These are phyloP conservation scores for Drosophila tanythrix DNA, from an alignment of 2,888 invertebrate species.

Conservation along the genomic window DNA sequence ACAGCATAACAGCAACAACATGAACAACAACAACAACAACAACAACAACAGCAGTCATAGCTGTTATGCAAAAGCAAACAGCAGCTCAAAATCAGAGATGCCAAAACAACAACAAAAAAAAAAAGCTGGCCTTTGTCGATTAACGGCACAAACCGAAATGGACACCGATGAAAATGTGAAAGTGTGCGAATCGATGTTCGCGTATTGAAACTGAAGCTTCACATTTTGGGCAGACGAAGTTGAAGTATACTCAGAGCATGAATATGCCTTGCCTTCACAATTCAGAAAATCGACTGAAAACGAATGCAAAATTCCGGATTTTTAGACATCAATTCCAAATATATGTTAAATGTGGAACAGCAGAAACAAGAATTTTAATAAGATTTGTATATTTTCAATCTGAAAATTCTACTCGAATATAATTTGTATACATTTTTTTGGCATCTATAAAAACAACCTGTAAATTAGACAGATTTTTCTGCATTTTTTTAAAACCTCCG, in stretches of 20 bases:
- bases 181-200: background rate
- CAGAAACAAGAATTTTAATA: background rate
- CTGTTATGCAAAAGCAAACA: slow-evolving; percentile 69
- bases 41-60: slow-evolving; percentile 16
- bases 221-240: background rate
- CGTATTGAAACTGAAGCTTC: background rate
- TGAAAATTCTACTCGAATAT: background rate
- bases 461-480: background rate
- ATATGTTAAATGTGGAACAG: too few species aligned
- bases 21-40: background rate
- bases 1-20: slow-evolving; percentile 7
- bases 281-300: background rate
- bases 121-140: slow-evolving; percentile 19
- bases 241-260: background rate
- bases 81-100: slow-evolving; percentile 50
- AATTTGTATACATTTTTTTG: background rate
- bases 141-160: slow-evolving; percentile 21
- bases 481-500: background rate
- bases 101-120: background rate
- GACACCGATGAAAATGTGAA: slow-evolving; percentile 1
- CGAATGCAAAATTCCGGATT: background rate
- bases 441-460: background rate
- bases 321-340: background rate
- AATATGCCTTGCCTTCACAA: background rate
- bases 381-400: background rate